Base-by-base conservation (phyloP, 2,113 vertebrate genomes). In the Epinephelus lanceolatus region DNA sequence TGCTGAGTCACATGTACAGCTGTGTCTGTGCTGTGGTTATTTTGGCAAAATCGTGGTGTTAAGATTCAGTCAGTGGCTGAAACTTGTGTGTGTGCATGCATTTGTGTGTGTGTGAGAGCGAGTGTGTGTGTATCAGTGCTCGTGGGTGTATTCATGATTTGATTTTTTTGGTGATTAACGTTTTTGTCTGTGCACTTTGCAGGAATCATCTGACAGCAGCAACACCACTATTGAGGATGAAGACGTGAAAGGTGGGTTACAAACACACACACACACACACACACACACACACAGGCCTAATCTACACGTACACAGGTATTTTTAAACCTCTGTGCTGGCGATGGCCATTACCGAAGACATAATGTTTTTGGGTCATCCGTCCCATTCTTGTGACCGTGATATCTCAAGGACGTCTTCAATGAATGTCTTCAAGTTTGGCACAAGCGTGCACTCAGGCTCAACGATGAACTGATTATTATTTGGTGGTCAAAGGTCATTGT, bases 201-300 rank as follows among this genome's bases (percentile, higher is more conserved):
- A 99, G 98, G 98, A 96, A 89, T 99, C 98, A 0, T 97, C 97
- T 0, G 98, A 99, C 92, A 99, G 98, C 94, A 97, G 97, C 94
- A 98, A 97, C 94, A 97, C 98, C 55, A 99, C 98, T 51, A 97
- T 98, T 51, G 98, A 99, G 92, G 98, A 99, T 0, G 98, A 99
- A 89, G 98, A 99, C 86, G 97, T 98, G 33, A 99, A 98, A 98
- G 97, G 98, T 99, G 95, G 59, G 88, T 2, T 3, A 0, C 19
- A 21, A 27, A 60, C 25, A 60, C 56, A 27, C 23, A 59, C 56
- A 59, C 23, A 59, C 23, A 59, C 23, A 27, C 15, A 33, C 27
- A 33, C 57, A 59, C 57, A 15, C 6, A 37, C 33, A 37, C 6
- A 6, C 1, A 37, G 33, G 6, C 33, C 33, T 37, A 37, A 7